Percentiles rank a stretch among this genome's conserved stretches.
Conservation (phyloP, 2,888 invertebrate genomes). For the Synergus gifuensis region DNA sequence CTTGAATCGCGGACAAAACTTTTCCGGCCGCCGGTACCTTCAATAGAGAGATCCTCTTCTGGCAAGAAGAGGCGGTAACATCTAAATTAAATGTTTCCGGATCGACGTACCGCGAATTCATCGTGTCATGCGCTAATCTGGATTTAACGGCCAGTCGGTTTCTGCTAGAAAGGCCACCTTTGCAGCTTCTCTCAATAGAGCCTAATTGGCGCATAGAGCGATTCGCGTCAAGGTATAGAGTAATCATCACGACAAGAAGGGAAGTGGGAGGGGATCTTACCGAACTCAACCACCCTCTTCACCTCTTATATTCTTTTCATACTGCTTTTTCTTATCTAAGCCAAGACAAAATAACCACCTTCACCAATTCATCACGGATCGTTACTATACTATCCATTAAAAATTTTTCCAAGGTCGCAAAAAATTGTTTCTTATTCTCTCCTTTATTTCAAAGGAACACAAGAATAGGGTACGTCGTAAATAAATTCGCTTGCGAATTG, state of each 20-base stretch:
- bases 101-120: constrained; percentile 68
- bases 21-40: background rate
- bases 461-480: background rate
- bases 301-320: constrained; percentile 8
- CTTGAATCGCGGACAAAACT: background rate
- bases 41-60: constrained; percentile 65
- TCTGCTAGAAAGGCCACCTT: constrained; percentile 60
- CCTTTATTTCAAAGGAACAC: background rate
- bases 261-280: constrained; percentile 15
- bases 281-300: constrained; percentile 23
- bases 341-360: constrained; percentile 19
- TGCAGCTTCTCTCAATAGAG: constrained; percentile 63
- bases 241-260: constrained; percentile 9
- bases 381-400: constrained; percentile 17
- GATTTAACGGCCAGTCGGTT: constrained; percentile 67
- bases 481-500: background rate
- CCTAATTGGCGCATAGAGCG: constrained; percentile 70
- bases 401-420: constrained; percentile 30
- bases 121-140: constrained; percentile 68
- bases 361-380: constrained; percentile 28
- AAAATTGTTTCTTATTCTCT: background rate
- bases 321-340: constrained; percentile 1
- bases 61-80: constrained; percentile 65
- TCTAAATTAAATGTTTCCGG: constrained; percentile 74
- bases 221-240: constrained; percentile 41